These are phyloP conservation scores for Ferdinandea cuprea DNA, from an alignment of 2,888 invertebrate genomes.

Conservation along the genomic window DNA sequence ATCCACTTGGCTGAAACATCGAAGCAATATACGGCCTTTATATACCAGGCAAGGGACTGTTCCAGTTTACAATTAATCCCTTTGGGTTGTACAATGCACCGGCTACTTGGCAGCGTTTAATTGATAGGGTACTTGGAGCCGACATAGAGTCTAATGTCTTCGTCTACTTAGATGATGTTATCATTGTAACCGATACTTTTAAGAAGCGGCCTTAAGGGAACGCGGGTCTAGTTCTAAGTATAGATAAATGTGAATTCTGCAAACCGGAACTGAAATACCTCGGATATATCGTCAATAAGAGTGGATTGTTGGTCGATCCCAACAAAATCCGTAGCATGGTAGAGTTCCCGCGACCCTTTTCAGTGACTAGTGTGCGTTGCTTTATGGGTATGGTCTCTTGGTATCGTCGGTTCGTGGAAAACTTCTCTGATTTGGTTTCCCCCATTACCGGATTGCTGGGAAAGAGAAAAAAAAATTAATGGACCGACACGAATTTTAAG, in stretches of 20 bases:
- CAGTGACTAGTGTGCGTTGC: conserved; percentile 25
- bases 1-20: conserved; percentile 19
- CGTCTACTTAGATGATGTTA: conserved; percentile 37
- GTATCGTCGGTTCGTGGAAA: conserved; percentile 44
- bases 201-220: too few species aligned
- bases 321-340: conserved; percentile 48
- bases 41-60: conserved; percentile 34
- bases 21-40: too few species aligned
- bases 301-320: conserved; percentile 35
- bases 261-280: conserved; percentile 31
- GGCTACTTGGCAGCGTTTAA: conserved; percentile 54
- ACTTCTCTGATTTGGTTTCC: conserved; percentile 31
- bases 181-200: conserved; percentile 16
- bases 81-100: conserved; percentile 33
- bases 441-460: conserved; percentile 24
- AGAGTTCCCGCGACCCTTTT: conserved; percentile 30
- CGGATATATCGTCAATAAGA: conserved; percentile 43
- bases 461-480: conserved; percentile 28
- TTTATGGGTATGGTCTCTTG: conserved; percentile 51
- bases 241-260: conserved; percentile 49
- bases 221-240: conserved; percentile 21
- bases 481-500: conserved; percentile 6
- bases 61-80: conserved; percentile 12
- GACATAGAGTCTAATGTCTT: conserved; percentile 38
- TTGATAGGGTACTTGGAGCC: conserved; percentile 28